A percentile compares a stretch with the other conserved stretches of the same genome.
phyloP scores from a whole-genome alignment of 2,113 vertebrate species.

The Platichthys stellatus region DNA sequence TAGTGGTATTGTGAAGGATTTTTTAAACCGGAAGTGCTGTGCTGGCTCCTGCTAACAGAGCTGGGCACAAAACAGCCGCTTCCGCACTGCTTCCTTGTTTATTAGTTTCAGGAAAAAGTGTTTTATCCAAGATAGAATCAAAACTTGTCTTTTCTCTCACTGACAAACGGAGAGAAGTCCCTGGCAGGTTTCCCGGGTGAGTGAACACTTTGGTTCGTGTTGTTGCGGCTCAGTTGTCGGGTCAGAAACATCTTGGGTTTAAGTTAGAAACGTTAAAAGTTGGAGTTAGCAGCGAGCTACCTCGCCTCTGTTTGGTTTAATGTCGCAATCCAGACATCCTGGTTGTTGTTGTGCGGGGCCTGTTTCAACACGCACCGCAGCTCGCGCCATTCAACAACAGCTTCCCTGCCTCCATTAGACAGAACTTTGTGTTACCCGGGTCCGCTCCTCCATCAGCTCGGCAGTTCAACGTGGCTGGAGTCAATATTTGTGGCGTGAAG shows the following conservation, averaged over 20 bases:
- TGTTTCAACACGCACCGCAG: background rate
- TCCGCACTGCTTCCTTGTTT: conserved; percentile 74
- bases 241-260: background rate
- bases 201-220: conserved; percentile 6
- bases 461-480: conserved; percentile 50
- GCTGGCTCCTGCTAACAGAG: background rate
- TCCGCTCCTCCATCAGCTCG: conserved; percentile 1
- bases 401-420: background rate
- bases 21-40: conserved; percentile 27
- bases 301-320: background rate
- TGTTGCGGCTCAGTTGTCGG: background rate
- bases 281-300: conserved; percentile 30
- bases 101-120: conserved; percentile 50
- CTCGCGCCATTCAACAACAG: background rate
- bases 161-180: background rate
- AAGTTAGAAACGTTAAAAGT: conserved; percentile 33
- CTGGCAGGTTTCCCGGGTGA: conserved; percentile 16
- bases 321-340: conserved; percentile 10
- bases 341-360: background rate
- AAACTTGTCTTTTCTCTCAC: background rate
- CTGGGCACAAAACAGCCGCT: conserved; percentile 39
- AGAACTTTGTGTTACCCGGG: background rate
- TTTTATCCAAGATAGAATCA: background rate
- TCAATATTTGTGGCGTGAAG: conserved; percentile 42
- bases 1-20: conserved; percentile 39